Conservation (phyloP, 2,888 invertebrate genomes). For the Dasysyrphus albostriatus region DNA sequence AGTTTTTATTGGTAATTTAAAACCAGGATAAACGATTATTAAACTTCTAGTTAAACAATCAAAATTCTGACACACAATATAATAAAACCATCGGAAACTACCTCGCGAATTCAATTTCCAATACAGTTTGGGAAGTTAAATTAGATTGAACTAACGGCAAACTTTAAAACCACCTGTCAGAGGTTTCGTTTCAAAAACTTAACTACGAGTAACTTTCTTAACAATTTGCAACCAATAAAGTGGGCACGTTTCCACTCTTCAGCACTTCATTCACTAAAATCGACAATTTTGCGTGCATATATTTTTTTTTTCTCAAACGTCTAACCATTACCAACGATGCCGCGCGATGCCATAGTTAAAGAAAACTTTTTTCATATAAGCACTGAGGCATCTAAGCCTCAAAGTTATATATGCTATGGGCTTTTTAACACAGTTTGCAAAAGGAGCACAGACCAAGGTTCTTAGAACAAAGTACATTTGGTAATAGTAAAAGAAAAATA, state of each 20-base stretch:
- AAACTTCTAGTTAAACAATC: not conserved
- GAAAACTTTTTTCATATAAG: constrained; percentile 47
- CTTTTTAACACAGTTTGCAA: constrained; percentile 52
- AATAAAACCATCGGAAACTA: not conserved
- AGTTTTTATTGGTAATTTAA: not conserved
- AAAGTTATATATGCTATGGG: constrained; percentile 58
- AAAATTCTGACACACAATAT: not conserved
- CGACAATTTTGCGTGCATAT: constrained; percentile 48
- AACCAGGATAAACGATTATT: not conserved
- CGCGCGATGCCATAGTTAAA: constrained; percentile 36
- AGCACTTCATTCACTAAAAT: constrained; percentile 69
- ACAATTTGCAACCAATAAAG: constrained; percentile 42
- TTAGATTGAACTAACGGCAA: constrained; percentile 14
- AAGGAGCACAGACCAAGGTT: constrained; percentile 37
- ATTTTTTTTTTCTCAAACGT: constrained; percentile 20
- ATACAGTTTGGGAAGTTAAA: not conserved
- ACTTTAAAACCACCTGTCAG: constrained; percentile 66
- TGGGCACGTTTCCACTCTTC: constrained; percentile 52
- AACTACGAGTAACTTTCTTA: constrained; percentile 51
- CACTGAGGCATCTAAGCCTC: constrained; percentile 58
- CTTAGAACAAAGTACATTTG: not conserved
- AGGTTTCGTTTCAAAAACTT: constrained; percentile 40
- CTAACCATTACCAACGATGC: constrained; percentile 17
- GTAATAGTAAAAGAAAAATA: not conserved
- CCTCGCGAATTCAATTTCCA: constrained; percentile 1